Conservation (phyloP, 92 coral and sea anemone genomes). For the Pocillopora grandis region DNA sequence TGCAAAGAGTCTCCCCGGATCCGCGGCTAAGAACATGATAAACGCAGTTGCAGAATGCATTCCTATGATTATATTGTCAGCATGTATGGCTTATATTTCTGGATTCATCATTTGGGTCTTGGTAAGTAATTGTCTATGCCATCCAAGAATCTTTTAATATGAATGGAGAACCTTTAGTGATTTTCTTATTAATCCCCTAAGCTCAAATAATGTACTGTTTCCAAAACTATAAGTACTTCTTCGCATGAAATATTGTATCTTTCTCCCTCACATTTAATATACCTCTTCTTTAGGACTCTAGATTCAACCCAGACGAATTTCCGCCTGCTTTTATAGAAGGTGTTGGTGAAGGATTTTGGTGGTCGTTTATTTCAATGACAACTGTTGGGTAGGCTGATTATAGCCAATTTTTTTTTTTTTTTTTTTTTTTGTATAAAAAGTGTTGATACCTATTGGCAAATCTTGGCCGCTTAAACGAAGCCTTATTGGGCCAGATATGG, state of each 20-base stretch:
- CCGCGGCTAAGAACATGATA: conserved; percentile 30
- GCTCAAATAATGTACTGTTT: too few species aligned
- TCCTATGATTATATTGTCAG: conserved; percentile 60
- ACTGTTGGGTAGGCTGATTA: conserved; percentile 58
- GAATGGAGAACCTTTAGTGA: too few species aligned
- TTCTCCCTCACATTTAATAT: background rate
- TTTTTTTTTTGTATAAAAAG: conserved; percentile 9
- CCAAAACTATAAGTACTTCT: too few species aligned
- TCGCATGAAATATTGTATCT: too few species aligned
- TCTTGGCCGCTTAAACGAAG: conserved; percentile 46
- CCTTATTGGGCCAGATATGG: conserved; percentile 55
- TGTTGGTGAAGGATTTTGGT: conserved; percentile 60
- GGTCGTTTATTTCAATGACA: conserved; percentile 66
- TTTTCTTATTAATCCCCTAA: too few species aligned
- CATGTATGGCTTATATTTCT: conserved; percentile 60
- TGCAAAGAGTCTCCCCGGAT: conserved; percentile 40
- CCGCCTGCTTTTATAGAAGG: conserved; percentile 7
- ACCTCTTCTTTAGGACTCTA: background rate
- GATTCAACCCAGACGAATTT: too few species aligned
- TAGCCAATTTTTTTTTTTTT: background rate
- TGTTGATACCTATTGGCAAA: conserved; percentile 58
- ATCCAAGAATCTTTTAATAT: too few species aligned
- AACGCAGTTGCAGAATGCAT: conserved; percentile 47
- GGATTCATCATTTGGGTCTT: conserved; percentile 75
- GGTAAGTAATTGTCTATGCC: conserved; percentile 46